A percentile compares a stretch with the other conserved stretches of the same genome.
These are phyloP conservation scores for Axea sp. DNA, from an alignment of 2,888 invertebrate genomes.

Conservation along the genomic window DNA sequence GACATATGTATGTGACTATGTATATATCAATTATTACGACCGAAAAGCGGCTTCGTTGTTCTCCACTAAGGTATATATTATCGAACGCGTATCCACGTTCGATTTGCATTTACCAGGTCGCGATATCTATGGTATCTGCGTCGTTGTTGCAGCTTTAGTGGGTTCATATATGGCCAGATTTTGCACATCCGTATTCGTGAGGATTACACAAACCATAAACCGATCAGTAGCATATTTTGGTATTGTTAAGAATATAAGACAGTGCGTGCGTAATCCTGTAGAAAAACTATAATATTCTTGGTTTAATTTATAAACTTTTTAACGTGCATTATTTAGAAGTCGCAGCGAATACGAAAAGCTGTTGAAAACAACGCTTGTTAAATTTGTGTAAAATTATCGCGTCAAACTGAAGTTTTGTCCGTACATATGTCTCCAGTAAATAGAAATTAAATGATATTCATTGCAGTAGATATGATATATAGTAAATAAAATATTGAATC, in stretches of 20 bases:
- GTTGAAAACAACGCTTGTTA: too few relatives aligned
- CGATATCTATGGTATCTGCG: slow-evolving; percentile 43
- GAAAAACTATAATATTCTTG: too few relatives aligned
- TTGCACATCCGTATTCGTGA: slow-evolving; percentile 43
- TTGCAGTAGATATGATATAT: too few relatives aligned
- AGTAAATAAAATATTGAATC: too few relatives aligned
- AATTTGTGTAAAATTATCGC: too few relatives aligned
- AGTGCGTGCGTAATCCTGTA: too few relatives aligned
- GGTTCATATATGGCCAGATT: slow-evolving; percentile 58
- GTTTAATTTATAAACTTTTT: too few relatives aligned
- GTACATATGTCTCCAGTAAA: too few relatives aligned
- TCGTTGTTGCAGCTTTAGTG: slow-evolving; percentile 56
- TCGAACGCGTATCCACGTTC: slow-evolving; percentile 40
- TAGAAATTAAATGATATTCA: too few relatives aligned
- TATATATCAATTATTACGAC: slow-evolving; percentile 76
- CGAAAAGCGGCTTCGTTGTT: slow-evolving; percentile 58
- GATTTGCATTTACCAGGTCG: slow-evolving; percentile 60
- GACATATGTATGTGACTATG: slow-evolving; percentile 36
- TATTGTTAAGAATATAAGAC: slow-evolving; percentile 40
- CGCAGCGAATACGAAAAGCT: too few relatives aligned
- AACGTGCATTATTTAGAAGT: too few relatives aligned
- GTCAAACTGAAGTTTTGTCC: too few relatives aligned
- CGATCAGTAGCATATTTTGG: slow-evolving; percentile 37
- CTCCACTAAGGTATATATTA: slow-evolving; percentile 57
- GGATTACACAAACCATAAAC: slow-evolving; percentile 55